phyloP scores from a whole-genome alignment of 2,888 invertebrate species.

The Steinernema scapterisci region DNA sequence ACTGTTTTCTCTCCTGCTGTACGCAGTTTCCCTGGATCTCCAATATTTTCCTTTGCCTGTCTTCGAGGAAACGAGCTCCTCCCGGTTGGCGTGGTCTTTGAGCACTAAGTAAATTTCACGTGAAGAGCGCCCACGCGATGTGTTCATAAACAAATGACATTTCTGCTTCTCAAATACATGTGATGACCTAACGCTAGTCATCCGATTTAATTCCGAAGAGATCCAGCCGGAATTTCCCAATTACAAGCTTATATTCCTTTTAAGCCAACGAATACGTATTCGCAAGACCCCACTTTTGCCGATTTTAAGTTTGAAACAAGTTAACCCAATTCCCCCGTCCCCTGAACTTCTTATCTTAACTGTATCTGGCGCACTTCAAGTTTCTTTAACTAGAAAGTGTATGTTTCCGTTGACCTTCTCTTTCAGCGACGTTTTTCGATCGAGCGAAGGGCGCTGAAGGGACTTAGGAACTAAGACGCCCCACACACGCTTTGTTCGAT shows the following conservation, averaged over 20 bases:
- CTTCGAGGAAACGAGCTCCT: too few species aligned
- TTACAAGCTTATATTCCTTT: too few species aligned
- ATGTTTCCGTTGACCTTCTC: constrained; percentile 13
- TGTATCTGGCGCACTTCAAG: constrained; percentile 1
- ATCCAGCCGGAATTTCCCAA: too few species aligned
- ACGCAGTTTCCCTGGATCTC: too few species aligned
- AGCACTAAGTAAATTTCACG: background rate
- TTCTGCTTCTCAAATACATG: background rate
- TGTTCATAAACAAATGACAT: background rate
- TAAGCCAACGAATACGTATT: too few species aligned
- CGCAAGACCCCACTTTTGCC: too few species aligned
- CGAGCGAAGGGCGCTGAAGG: background rate
- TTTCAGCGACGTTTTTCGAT: background rate
- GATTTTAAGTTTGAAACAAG: background rate
- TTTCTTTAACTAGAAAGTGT: constrained; percentile 30
- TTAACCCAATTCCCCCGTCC: background rate
- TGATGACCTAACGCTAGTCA: background rate
- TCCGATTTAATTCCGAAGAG: too few species aligned
- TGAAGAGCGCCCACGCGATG: background rate
- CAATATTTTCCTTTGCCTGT: too few species aligned
- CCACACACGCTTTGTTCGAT: background rate
- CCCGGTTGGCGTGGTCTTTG: background rate
- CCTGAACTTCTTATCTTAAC: background rate
- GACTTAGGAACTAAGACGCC: background rate
- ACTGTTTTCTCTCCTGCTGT: too few species aligned